Evolutionary conservation across 2,888 invertebrate species (phyloP).

Genomic region (Neoitamus cyanurus): DNA sequence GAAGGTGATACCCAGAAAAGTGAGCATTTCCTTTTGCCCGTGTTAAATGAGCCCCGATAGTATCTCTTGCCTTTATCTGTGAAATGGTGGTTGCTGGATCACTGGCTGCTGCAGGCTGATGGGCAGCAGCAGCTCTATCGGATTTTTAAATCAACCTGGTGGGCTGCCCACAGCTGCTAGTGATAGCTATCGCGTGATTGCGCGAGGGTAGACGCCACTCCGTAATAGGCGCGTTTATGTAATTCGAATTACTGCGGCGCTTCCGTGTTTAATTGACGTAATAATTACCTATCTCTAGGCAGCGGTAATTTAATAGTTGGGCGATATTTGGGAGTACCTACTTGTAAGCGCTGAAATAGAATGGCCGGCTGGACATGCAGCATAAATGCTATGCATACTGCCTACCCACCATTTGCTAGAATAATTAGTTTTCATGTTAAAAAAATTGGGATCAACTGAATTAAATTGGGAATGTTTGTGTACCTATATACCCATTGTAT

Average conservation of each 20-base stretch:
- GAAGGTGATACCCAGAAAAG: conserved; percentile 3
- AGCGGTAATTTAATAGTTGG: background rate
- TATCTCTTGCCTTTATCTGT: background rate
- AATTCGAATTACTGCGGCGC: background rate
- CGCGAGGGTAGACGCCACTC: background rate
- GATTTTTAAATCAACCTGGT: background rate
- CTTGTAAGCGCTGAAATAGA: background rate
- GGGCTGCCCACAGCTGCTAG: background rate
- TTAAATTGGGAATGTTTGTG: background rate
- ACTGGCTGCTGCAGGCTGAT: background rate
- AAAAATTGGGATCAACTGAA: background rate
- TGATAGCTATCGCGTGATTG: background rate
- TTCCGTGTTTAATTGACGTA: background rate
- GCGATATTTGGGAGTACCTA: background rate
- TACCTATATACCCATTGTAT: background rate
- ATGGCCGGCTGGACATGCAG: background rate
- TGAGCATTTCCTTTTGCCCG: background rate
- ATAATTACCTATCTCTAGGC: background rate
- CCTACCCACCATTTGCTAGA: background rate
- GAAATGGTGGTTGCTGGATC: background rate
- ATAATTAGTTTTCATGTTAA: background rate
- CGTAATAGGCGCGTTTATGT: background rate
- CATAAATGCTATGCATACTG: background rate
- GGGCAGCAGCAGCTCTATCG: background rate
- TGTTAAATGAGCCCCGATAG: background rate